These are phyloP conservation scores for Henricia sp. DNA, from an alignment of 53 echinoderm and acorn worm genomes.

Conservation along the genomic window DNA sequence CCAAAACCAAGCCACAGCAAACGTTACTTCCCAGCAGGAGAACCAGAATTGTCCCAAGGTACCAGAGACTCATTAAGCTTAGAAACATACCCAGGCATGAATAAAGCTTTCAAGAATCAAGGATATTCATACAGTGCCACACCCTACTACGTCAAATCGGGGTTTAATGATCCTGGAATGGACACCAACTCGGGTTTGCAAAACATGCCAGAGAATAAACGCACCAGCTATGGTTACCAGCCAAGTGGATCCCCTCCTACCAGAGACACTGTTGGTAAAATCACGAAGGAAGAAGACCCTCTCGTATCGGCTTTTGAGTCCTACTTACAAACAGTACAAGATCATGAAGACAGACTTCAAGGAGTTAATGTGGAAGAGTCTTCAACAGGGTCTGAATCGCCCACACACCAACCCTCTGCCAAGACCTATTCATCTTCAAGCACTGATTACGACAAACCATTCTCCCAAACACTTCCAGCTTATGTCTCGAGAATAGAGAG, in stretches of 20 bases:
- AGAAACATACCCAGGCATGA: conserved; percentile 50
- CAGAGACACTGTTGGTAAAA: conserved; percentile 48
- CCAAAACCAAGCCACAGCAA: conserved; percentile 11
- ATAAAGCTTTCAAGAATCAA: not conserved
- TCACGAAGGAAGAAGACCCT: conserved; percentile 33
- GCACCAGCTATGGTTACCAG: conserved; percentile 32
- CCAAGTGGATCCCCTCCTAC: conserved; percentile 57
- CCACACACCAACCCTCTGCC: conserved; percentile 7
- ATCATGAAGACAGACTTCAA: conserved; percentile 40
- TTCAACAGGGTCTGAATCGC: conserved; percentile 44
- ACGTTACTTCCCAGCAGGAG: not conserved
- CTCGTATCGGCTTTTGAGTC: conserved; percentile 35
- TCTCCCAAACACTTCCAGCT: conserved; percentile 12
- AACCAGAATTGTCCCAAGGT: conserved; percentile 1
- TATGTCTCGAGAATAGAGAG: not conserved
- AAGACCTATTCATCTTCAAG: not conserved
- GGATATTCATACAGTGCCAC: conserved; percentile 22
- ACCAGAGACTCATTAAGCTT: conserved; percentile 11
- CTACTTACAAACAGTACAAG: conserved; percentile 17
- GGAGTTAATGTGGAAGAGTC: conserved; percentile 37
- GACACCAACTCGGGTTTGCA: conserved; percentile 28
- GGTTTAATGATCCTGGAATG: conserved; percentile 6
- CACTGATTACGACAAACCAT: not conserved
- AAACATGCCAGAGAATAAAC: conserved; percentile 13
- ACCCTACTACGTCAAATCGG: conserved; percentile 33